Conservation (phyloP, 2,797 vertebrate genomes). For the Malacoctenus gilli region DNA sequence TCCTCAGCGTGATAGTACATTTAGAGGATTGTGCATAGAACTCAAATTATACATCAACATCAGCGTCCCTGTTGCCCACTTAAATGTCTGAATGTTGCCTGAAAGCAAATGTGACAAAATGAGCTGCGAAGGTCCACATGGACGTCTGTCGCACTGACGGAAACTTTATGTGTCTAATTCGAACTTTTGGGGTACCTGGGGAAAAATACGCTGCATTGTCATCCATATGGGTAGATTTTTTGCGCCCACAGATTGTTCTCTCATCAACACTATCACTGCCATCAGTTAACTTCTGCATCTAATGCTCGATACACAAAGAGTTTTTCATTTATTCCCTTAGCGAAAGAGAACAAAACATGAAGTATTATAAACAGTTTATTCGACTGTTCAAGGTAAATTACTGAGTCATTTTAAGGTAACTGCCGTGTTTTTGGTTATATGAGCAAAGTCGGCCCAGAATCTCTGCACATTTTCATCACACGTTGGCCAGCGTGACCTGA, state of each 20-base stretch:
- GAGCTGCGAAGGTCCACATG: background rate
- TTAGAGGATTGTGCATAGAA: background rate
- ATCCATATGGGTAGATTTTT: background rate
- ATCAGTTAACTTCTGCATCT: background rate
- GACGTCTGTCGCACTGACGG: background rate
- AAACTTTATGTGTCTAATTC: background rate
- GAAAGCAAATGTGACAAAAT: background rate
- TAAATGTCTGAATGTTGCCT: background rate
- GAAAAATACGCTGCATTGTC: background rate
- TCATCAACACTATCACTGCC: background rate
- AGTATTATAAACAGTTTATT: background rate
- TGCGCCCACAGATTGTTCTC: no score
- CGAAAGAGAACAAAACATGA: background rate
- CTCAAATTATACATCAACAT: background rate
- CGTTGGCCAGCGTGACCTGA: background rate
- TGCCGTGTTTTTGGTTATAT: no score
- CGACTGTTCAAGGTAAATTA: background rate
- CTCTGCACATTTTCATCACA: background rate
- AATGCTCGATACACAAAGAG: background rate
- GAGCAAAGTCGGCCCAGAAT: no score
- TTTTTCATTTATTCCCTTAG: constrained; percentile 1
- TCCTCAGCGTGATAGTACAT: background rate
- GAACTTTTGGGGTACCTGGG: background rate
- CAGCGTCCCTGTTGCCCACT: background rate
- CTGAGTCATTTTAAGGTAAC: no score